Evolutionary conservation across 2,113 vertebrate species (phyloP), one percentile per base, ranked within the genome.

Genomic region (Pseudorasbora parva): DNA sequence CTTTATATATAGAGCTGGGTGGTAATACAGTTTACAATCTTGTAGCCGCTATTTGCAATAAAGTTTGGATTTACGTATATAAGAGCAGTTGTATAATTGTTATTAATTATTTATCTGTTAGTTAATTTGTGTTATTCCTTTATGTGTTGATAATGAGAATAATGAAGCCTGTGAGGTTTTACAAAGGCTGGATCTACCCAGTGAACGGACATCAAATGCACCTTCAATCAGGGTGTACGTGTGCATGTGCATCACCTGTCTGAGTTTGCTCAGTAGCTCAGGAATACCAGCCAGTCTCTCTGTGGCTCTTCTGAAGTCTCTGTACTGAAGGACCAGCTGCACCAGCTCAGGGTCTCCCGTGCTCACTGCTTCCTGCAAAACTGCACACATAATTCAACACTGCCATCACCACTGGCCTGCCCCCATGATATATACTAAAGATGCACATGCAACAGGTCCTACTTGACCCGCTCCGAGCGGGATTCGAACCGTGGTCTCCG

Each of bases 331-430:
- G 51, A 98, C 95, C 90, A 98, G 92, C 87, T 99, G 97, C 25
- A 97, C 96, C 89, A 99, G 95, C 90, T 98, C 97, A 0, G 97
- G 97, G 87, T 98, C 97, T 59, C 97, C 97, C 0, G 97, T 99
- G 93, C 97, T 99, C 78, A 99, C 96, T 0, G 97, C 97, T 89
- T 98, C 97, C 95, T 99, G 97, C 86, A 98, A 93, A 84, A 97
- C 97, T 98, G 86, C 23, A 88, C 81, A 88, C 2, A 81, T n/a
- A 71, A 82, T 47, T 57, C 68, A 74, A 74, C 17, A 74, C 30
- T 11, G 25, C 25, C 23, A 54, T 62, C 11, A 45, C 19, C 30
- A 41, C 23, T 33, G 15, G 45, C 45, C 27, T 21, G 25, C 33
- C 5, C 33, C 33, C 30, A 30, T 30, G 30, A 30, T 30, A 30